A percentile compares a stretch with the other conserved stretches of the same genome.
Evolutionary conservation across 2,113 vertebrate genomes (phyloP).

Genomic region (Chelonoidis abingdonii): DNA sequence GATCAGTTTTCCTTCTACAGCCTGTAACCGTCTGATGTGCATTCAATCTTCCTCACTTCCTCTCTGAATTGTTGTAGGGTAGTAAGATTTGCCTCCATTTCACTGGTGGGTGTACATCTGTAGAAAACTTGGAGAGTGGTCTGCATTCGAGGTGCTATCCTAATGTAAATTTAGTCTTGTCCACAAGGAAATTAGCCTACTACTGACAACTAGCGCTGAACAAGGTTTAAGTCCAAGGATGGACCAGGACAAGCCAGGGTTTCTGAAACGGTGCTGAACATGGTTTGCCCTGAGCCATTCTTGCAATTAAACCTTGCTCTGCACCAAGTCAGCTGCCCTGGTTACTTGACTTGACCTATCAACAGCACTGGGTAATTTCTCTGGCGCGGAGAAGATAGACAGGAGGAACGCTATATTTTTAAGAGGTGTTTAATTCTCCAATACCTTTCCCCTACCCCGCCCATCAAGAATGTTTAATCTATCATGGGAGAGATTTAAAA

Average conservation of each 20-base stretch:
- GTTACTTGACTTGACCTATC: neutral
- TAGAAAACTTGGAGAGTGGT: too few species aligned
- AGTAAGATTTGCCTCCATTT: neutral
- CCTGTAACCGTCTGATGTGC: neutral
- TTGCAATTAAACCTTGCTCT: neutral
- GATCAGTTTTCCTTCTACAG: neutral
- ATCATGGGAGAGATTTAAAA: neutral
- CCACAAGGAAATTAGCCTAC: neutral
- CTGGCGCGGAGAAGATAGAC: accelerated
- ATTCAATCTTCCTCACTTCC: neutral
- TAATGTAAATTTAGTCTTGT: neutral
- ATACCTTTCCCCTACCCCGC: neutral
- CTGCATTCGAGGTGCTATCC: neutral
- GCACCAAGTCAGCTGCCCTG: neutral
- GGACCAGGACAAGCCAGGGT: neutral
- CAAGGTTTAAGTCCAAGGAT: neutral
- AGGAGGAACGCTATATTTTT: neutral
- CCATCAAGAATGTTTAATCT: neutral
- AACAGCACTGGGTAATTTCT: accelerated
- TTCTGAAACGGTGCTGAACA: neutral
- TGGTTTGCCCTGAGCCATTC: neutral
- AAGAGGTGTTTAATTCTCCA: neutral
- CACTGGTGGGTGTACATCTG: neutral
- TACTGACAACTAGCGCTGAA: neutral
- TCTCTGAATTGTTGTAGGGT: neutral